A percentile compares a stretch with the other conserved stretches of the same genome.
These are phyloP conservation scores for Chromobotia macracanthus DNA, from an alignment of 2,797 vertebrate species.

Conservation along the genomic window DNA sequence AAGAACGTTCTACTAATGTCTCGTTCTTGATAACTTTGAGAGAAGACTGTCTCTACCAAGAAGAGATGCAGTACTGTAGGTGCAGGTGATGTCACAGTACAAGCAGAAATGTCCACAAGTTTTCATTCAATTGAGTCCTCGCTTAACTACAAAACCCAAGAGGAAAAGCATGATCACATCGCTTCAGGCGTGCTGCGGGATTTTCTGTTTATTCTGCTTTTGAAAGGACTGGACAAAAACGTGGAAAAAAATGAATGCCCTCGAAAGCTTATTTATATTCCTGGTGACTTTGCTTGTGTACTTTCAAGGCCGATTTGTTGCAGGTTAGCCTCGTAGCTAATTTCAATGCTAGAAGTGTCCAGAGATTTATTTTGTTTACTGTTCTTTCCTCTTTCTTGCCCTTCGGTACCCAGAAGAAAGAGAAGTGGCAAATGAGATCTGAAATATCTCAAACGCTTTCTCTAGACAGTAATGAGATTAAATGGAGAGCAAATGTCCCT, in stretches of 20 bases:
- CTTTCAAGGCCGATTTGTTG: background rate
- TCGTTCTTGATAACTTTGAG: too few species aligned
- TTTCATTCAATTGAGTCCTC: slow-evolving; percentile 2
- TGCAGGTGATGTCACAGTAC: background rate
- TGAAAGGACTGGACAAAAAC: background rate
- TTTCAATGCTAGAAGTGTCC: too few species aligned
- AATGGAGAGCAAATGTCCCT: background rate
- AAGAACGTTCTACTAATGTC: too few species aligned
- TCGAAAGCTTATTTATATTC: slow-evolving; percentile 29
- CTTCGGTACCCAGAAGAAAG: background rate
- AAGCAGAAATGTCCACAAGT: too few species aligned
- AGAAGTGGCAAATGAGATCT: background rate
- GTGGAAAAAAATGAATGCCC: background rate
- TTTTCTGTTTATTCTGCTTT: background rate
- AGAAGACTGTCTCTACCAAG: background rate
- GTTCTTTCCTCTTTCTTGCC: background rate
- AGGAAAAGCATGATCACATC: background rate
- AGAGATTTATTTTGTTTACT: background rate
- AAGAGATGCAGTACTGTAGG: too few species aligned
- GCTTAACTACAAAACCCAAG: background rate
- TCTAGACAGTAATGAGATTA: background rate
- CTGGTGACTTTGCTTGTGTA: background rate
- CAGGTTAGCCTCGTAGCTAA: background rate
- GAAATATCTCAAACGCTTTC: background rate
- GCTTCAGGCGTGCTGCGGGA: background rate